Evolutionary conservation across 2,113 vertebrate genomes (phyloP), one percentile per base, ranked within the genome.

Genomic region (Melanocharis versteri): DNA sequence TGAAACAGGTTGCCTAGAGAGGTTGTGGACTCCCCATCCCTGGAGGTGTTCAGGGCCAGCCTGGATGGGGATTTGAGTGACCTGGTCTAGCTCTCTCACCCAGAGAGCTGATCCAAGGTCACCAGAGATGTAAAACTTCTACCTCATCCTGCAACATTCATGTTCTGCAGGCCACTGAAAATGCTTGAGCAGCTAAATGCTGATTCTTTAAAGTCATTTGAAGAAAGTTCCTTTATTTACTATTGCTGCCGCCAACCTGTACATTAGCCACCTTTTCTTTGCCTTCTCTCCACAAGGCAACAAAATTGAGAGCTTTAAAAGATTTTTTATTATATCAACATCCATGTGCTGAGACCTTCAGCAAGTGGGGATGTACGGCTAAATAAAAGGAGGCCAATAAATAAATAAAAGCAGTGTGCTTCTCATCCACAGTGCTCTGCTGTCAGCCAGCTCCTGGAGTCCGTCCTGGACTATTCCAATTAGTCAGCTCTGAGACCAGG

Each of bases 351-450:
- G 28, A 84, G 70, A 85, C 60, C 65, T 53, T 78, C 27, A n/a
- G 37, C 5, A 53, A 28, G 31, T 3, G 4, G 11, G 20, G 17
- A 71, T 15, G 45, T 9, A 28, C 0, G 1, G 7, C 45, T 73
- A 69, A 60, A 60, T 30, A 39, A 81, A 76, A 64, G 27, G 40
- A 51, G 19, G 7, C 9, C 33, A 64, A 72, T 3, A 23, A 87
- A n/a, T 7, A 72, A 53, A 31, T 39, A 72, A 20, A 60, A 89
- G 11, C 11, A 23, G 24, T 0, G 0, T 26, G 23, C 19, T 56
- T 51, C 22, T 69, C 1, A 4, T 6, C 14, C 54, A 37, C 6
- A 30, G 7, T 45, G 44, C 31, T 77, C 33, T 0, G 0, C 58
- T 39, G 30, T 39, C 57, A 86, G 53, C 14, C 13, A 21, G 31